Evolutionary conservation across 2,113 vertebrate species (phyloP).

Genomic region (Camelus dromedarius): DNA sequence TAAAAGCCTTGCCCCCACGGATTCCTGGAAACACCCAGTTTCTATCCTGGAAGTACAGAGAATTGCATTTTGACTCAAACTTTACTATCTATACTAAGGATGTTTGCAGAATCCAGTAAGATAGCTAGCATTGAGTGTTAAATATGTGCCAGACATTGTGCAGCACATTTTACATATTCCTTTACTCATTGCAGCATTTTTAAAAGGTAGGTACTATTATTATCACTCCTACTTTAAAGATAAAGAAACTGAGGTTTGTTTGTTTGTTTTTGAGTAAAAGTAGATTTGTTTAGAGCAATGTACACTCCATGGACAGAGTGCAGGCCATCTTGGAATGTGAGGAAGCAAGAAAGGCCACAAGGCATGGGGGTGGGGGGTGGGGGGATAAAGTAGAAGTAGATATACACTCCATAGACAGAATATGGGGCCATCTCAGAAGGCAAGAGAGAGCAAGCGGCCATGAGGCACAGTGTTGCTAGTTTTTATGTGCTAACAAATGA

Average conservation of each 20-base stretch:
- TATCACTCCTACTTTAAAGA: neutral
- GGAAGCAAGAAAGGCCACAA: too few species aligned
- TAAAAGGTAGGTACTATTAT: neutral
- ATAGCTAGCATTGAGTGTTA: neutral
- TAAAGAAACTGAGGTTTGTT: neutral
- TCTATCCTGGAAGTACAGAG: constrained; percentile 11
- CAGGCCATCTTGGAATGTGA: too few species aligned
- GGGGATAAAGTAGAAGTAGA: too few species aligned
- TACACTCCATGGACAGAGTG: too few species aligned
- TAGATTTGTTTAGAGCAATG: too few species aligned
- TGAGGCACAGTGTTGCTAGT: too few species aligned
- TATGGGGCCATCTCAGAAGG: too few species aligned
- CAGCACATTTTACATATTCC: neutral
- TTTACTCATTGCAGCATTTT: neutral
- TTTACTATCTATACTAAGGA: neutral
- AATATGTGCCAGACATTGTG: neutral
- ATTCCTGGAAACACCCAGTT: constrained; percentile 53
- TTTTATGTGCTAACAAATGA: too few species aligned
- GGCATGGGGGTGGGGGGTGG: too few species aligned
- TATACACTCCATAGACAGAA: too few species aligned
- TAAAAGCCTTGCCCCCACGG: constrained; percentile 40
- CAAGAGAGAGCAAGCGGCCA: too few species aligned
- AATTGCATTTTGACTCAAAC: neutral
- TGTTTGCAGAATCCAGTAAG: neutral
- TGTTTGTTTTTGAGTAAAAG: too few species aligned